Evolutionary conservation across 1,140 invertebrate species (phyloP), one percentile per base, ranked within the genome.

Genomic region (Laupala kohalensis): DNA sequence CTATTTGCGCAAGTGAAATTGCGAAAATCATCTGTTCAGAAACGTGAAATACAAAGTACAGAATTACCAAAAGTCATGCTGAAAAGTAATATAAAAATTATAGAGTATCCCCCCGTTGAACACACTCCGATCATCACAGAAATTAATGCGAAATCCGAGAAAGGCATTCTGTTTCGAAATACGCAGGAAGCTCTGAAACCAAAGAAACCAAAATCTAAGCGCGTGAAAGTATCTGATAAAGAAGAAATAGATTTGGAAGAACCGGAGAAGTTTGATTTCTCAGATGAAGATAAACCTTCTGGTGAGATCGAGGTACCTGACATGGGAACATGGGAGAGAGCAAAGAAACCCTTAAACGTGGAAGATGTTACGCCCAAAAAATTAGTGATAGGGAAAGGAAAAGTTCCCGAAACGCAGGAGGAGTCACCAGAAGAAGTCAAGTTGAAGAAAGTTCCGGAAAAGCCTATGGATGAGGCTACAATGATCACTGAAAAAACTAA

Each of bases 341-440:
- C 64, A 13, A 30, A 73, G 25, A 62, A 75, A 24, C 73, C 76
- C 23, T 28, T 67, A 53, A 15, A 72, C 5, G 62, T 67, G 37
- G 74, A 77, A 15, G 74, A 76, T 71, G 30, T 24, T 27, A 37
- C 24, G 4, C 76, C 77, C 23, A 28, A 29, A n/a, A 29, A 37
- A 23, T 23, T 68, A 23, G 67, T 68, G 5, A 68, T 37, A 6
- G 67, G 82, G 19, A 86, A 84, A 78, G 84, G 84, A 5, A 81
- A 82, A 74, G 72, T 84, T 70, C 82, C 80, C 70, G 80, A 82
- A 79, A 79, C 81, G 73, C 80, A 84, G 71, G 79, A 84, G 62
- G 70, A 77, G 37, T 77, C 77, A 53, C 75, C 79, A n/a, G 85
- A 88, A 77, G 78, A 82, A 74, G 77, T 81, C 0, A 85, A 84